A percentile compares a stretch with the other conserved stretches of the same genome.
phyloP scores from a whole-genome alignment of 2,888 invertebrate species.

The Pyrrhosoma nymphula region DNA sequence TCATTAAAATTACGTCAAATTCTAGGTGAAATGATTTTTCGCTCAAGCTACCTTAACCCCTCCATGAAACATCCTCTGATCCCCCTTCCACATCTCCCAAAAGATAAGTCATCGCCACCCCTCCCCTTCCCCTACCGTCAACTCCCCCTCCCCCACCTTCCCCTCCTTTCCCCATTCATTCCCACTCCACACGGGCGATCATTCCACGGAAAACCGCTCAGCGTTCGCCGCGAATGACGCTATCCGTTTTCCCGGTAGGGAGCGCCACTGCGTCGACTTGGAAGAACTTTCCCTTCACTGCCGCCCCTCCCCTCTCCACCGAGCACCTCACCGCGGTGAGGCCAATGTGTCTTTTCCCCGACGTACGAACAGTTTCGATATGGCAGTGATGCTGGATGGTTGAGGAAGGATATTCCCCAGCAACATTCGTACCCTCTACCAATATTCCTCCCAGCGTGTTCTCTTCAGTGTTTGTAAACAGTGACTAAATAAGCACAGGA shows the following conservation, averaged over 20 bases:
- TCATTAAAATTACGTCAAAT: too few species aligned
- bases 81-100: neutral
- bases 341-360: neutral
- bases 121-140: neutral
- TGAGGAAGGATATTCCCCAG: neutral
- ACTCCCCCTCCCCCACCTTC: neutral
- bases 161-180: neutral
- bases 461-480: neutral
- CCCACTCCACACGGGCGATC: neutral
- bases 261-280: neutral
- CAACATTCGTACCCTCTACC: neutral
- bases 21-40: too few species aligned
- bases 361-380: neutral
- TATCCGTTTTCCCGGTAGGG: neutral
- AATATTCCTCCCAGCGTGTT: neutral
- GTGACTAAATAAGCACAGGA: neutral
- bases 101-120: neutral
- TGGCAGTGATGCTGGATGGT: neutral
- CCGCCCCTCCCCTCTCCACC: neutral
- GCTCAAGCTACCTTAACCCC: too few species aligned
- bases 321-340: neutral
- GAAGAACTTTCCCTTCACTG: neutral
- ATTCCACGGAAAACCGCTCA: conserved; percentile 21
- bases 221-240: neutral
- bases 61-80: neutral